These are phyloP conservation scores for Meta bourneti DNA, from an alignment of 2,888 invertebrate genomes.

Conservation along the genomic window DNA sequence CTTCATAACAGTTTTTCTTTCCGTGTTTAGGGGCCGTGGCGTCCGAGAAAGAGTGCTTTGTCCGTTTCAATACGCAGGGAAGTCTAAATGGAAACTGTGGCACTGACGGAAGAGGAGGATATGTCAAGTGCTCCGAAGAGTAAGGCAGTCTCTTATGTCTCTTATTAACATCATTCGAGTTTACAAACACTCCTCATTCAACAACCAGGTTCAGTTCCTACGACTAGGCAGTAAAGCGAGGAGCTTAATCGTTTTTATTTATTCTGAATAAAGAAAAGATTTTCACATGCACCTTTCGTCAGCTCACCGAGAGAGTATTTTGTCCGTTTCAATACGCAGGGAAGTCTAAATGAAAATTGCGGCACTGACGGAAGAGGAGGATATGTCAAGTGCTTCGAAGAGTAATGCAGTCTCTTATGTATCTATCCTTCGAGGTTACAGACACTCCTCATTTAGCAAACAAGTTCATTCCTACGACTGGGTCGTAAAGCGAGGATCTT, in stretches of 20 bases:
- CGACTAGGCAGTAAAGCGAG: too few relatives aligned
- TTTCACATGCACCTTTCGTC: too few relatives aligned
- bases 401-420: conserved; percentile 84
- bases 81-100: conserved; percentile 98
- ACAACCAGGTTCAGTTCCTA: too few relatives aligned
- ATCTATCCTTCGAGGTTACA: too few relatives aligned
- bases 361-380: conserved; percentile 89
- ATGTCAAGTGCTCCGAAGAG: conserved; percentile 92
- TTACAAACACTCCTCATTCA: too few relatives aligned
- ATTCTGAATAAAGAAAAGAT: too few relatives aligned
- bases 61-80: conserved; percentile 96
- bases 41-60: conserved; percentile 85
- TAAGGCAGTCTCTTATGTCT: conserved; percentile 82
- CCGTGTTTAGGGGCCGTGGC: conserved; percentile 85
- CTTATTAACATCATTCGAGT: not conserved
- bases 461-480: too few relatives aligned
- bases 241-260: too few relatives aligned
- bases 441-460: too few relatives aligned
- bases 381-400: conserved; percentile 91
- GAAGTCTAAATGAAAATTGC: conserved; percentile 97
- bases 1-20: not conserved
- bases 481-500: too few relatives aligned
- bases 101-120: conserved; percentile 87
- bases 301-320: conserved; percentile 87
- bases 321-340: conserved; percentile 94